phyloP scores from a whole-genome alignment of 37 sponge, comb jelly and placozoan species.

The Halisarca cf. caerulea region DNA sequence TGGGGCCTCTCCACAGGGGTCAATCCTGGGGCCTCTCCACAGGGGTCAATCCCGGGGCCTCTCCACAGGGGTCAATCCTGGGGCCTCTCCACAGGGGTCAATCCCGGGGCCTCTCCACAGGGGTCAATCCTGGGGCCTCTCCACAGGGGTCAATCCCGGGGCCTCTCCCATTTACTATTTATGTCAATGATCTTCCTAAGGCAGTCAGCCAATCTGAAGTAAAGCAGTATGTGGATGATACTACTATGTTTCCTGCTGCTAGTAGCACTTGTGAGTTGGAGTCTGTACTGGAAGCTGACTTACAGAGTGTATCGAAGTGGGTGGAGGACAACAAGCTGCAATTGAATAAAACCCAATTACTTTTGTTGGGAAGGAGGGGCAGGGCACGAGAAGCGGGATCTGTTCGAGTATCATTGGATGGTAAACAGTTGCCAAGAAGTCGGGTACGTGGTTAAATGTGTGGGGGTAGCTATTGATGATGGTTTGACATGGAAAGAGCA shows the following conservation, averaged over 20 bases:
- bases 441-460: neutral
- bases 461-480: slow-evolving; percentile 9
- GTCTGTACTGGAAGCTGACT: neutral
- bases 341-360: neutral
- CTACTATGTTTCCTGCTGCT: neutral
- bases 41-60: too few relatives aligned
- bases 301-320: neutral
- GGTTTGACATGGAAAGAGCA: slow-evolving; percentile 27
- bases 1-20: too few relatives aligned
- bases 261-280: neutral
- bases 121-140: too few relatives aligned
- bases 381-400: neutral
- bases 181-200: slow-evolving; percentile 37
- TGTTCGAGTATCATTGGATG: neutral
- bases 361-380: neutral
- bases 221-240: slow-evolving; percentile 43
- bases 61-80: too few relatives aligned
- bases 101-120: too few relatives aligned
- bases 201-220: neutral
- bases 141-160: slow-evolving; percentile 38
- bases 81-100: too few relatives aligned
- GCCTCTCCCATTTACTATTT: slow-evolving; percentile 38
- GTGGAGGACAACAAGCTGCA: neutral
- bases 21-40: too few relatives aligned
- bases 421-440: neutral